These are phyloP conservation scores for Triplophysa tibetana DNA, from an alignment of 2,113 vertebrate species.

Conservation along the genomic window DNA sequence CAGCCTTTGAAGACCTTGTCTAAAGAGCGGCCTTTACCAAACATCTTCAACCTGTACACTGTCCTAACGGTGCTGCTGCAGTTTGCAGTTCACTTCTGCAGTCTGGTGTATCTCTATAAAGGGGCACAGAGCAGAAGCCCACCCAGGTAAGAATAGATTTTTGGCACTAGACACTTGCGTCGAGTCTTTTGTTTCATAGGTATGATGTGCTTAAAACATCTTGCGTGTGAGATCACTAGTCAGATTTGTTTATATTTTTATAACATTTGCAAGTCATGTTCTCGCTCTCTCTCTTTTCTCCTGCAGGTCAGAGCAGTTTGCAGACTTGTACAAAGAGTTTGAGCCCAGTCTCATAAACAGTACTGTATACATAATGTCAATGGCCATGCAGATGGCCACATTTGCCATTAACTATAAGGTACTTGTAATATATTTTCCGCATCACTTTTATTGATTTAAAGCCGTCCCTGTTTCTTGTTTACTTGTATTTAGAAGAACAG, in stretches of 20 bases:
- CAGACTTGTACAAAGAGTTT: slow-evolving; percentile 93
- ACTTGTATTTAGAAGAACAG: background rate
- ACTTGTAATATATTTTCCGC: slow-evolving; percentile 9
- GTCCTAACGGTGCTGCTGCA: slow-evolving; percentile 92
- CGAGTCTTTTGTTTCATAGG: no score
- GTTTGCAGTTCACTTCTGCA: slow-evolving; percentile 92
- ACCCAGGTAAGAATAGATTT: slow-evolving; percentile 71
- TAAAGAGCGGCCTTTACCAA: slow-evolving; percentile 89
- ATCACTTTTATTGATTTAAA: background rate
- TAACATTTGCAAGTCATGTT: background rate
- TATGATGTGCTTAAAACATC: background rate
- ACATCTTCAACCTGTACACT: slow-evolving; percentile 97
- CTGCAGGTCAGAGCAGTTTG: slow-evolving; percentile 84
- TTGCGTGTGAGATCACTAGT: background rate
- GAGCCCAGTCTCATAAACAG: slow-evolving; percentile 96
- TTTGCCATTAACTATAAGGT: slow-evolving; percentile 99
- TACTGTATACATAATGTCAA: slow-evolving; percentile 97
- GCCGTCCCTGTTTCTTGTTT: background rate
- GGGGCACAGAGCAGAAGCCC: slow-evolving; percentile 86
- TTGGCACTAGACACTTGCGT: background rate
- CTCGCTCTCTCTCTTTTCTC: background rate
- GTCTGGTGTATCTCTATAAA: slow-evolving; percentile 87
- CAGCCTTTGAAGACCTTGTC: slow-evolving; percentile 95
- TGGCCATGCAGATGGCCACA: slow-evolving; percentile 98
- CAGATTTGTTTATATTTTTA: slow-evolving; percentile 8